Evolutionary conservation across 1,140 invertebrate genomes (phyloP).

Genomic region (Lethrus apterus): DNA sequence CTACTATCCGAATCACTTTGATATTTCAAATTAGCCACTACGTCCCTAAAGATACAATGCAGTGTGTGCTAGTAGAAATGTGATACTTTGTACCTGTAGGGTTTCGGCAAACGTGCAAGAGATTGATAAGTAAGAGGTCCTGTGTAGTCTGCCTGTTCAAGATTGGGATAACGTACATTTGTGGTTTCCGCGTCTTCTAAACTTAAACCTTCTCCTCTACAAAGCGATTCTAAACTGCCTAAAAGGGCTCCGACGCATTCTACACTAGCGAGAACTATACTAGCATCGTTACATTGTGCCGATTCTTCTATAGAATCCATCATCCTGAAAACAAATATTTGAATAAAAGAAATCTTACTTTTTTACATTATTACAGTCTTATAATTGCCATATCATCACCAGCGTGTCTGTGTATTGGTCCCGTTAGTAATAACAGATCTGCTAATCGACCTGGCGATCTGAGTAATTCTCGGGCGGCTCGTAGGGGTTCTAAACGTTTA

Average conservation of each 20-base stretch:
- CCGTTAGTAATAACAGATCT: constrained; percentile 64
- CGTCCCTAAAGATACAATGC: constrained; percentile 39
- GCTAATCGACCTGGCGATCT: constrained; percentile 63
- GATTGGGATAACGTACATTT: constrained; percentile 60
- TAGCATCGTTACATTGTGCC: constrained; percentile 57
- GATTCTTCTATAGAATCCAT: constrained; percentile 87
- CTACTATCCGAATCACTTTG: constrained; percentile 42
- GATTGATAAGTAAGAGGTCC: constrained; percentile 78
- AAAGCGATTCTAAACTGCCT: constrained; percentile 72
- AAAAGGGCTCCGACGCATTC: constrained; percentile 78
- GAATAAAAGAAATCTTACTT: too few relatives aligned
- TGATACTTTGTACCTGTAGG: constrained; percentile 51
- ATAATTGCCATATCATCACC: constrained; percentile 87
- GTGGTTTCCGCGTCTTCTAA: constrained; percentile 55
- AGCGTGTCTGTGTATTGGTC: constrained; percentile 66
- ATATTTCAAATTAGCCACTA: constrained; percentile 47
- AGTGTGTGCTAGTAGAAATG: too few relatives aligned
- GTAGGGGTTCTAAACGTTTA: constrained; percentile 76
- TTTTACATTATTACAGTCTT: constrained; percentile 60
- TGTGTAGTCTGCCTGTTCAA: constrained; percentile 75
- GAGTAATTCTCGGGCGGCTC: constrained; percentile 69
- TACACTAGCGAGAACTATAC: constrained; percentile 69
- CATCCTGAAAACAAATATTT: constrained; percentile 51
- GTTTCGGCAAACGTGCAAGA: constrained; percentile 70
- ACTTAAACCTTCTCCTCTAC: constrained; percentile 59